A percentile compares a stretch with the other conserved stretches of the same genome.
Conservation (phyloP, 2,113 vertebrate species). For the Mesitornis unicolor region DNA sequence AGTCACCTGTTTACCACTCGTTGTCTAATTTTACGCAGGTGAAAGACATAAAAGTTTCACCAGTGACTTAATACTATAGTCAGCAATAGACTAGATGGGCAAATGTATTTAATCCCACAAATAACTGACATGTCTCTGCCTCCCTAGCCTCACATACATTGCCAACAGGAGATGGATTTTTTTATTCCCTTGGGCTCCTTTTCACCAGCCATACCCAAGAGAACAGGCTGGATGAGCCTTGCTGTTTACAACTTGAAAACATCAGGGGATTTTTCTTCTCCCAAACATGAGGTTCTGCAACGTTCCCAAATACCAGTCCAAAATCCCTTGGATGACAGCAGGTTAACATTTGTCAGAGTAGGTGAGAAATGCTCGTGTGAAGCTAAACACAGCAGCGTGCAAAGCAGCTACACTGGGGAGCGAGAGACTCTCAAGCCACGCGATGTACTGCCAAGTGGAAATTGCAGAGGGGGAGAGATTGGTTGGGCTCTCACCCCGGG, state of each 20-base stretch:
- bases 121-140: background rate
- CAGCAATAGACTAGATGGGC: background rate
- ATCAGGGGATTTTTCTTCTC: background rate
- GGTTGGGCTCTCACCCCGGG: rapidly evolving
- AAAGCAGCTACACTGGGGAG: background rate
- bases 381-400: background rate
- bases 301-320: background rate
- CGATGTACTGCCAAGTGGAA: rapidly evolving
- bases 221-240: background rate
- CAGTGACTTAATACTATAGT: background rate
- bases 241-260: background rate
- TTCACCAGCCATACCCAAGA: background rate
- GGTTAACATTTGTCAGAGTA: background rate
- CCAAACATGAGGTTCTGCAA: background rate
- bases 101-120: background rate
- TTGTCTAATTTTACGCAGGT: background rate
- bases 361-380: background rate
- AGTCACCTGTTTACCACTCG: background rate
- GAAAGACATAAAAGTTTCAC: background rate
- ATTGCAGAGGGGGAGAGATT: too few relatives aligned
- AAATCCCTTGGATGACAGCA: background rate
- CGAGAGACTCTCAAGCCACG: rapidly evolving
- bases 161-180: background rate
- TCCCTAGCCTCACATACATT: background rate
- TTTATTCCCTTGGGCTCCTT: background rate